Conservation (phyloP, 1,140 invertebrate genomes). For the Dysdera silvatica region DNA sequence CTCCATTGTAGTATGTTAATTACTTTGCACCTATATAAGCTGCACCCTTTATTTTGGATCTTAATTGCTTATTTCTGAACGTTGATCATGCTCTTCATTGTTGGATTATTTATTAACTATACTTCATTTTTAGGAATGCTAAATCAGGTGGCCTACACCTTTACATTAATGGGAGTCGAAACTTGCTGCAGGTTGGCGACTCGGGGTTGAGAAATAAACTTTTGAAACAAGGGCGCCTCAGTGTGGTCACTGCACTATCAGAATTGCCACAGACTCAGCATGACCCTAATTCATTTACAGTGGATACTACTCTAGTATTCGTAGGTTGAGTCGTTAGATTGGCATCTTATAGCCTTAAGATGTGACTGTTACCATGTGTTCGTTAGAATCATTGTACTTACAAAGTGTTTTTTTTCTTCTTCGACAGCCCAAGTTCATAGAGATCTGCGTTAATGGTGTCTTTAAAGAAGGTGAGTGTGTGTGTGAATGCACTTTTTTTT, state of each 20-base stretch:
- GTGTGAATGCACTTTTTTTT: too few species aligned
- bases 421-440: constrained; percentile 36
- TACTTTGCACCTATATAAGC: too few species aligned
- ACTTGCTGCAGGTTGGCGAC: too few species aligned
- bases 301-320: constrained; percentile 56
- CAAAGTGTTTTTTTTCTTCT: not conserved
- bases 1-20: too few species aligned
- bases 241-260: constrained; percentile 65
- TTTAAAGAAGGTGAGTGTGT: constrained; percentile 56
- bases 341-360: not conserved
- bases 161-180: too few species aligned
- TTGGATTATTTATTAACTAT: too few species aligned
- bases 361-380: not conserved
- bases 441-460: constrained; percentile 70
- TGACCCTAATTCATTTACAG: constrained; percentile 69
- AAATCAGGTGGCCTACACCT: too few species aligned
- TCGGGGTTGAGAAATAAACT: constrained; percentile 56
- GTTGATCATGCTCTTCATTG: too few species aligned
- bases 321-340: constrained; percentile 34
- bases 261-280: constrained; percentile 71
- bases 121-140: too few species aligned
- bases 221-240: constrained; percentile 61
- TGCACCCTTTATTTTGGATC: too few species aligned
- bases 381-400: not conserved
- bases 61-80: too few species aligned